These are phyloP conservation scores for Apis dorsata DNA, from an alignment of 1,140 invertebrate species.

Conservation along the genomic window DNA sequence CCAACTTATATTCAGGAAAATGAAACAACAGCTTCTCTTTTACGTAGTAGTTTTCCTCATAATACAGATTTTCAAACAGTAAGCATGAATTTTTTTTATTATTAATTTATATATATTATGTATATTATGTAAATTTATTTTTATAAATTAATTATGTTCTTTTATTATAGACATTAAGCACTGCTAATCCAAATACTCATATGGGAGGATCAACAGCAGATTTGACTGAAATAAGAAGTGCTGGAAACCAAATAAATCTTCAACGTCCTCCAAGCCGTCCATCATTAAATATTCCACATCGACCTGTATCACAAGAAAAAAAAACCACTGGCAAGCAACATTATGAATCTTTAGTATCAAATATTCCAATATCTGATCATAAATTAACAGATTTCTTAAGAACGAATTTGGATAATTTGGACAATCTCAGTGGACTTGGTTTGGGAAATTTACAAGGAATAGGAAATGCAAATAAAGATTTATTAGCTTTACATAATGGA, in stretches of 20 bases:
- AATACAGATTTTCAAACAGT: slow-evolving; percentile 75
- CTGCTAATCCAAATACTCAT: slow-evolving; percentile 70
- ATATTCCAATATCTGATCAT: slow-evolving; percentile 80
- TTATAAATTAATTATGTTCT: background rate
- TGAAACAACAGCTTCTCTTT: slow-evolving; percentile 73
- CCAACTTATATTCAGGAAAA: slow-evolving; percentile 76
- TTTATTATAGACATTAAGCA: slow-evolving; percentile 66
- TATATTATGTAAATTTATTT: too few species aligned
- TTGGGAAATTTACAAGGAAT: slow-evolving; percentile 75
- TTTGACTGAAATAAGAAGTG: slow-evolving; percentile 71
- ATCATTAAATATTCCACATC: slow-evolving; percentile 78
- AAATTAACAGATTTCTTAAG: slow-evolving; percentile 82
- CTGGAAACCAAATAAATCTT: slow-evolving; percentile 75
- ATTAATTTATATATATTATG: background rate
- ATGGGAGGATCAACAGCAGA: slow-evolving; percentile 72
- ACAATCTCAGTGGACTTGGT: slow-evolving; percentile 81
- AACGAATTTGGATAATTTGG: slow-evolving; percentile 86
- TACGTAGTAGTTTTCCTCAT: slow-evolving; percentile 74
- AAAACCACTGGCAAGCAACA: slow-evolving; percentile 73
- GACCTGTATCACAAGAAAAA: slow-evolving; percentile 74
- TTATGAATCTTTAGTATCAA: slow-evolving; percentile 74
- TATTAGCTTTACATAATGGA: slow-evolving; percentile 86
- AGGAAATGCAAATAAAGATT: slow-evolving; percentile 83
- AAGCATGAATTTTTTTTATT: slow-evolving; percentile 22
- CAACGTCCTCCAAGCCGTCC: slow-evolving; percentile 78